A percentile compares a stretch with the other conserved stretches of the same genome.
Conservation (phyloP, 2,797 vertebrate species). For the Silurus aristotelis region DNA sequence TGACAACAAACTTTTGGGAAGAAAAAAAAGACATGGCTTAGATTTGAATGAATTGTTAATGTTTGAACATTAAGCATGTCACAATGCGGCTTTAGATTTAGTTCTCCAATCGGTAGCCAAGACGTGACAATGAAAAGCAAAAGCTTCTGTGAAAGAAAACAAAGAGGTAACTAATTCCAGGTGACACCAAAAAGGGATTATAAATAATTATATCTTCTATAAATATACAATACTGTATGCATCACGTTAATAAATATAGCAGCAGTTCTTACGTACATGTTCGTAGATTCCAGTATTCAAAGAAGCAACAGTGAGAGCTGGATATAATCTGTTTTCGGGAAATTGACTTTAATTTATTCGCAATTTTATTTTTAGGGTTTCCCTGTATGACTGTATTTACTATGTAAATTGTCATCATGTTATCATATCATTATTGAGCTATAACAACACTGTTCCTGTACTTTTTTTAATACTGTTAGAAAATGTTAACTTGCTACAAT, state of each 20-base stretch:
- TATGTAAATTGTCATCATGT: background rate
- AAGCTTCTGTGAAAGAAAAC: background rate
- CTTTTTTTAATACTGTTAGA: background rate
- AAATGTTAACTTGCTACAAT: background rate
- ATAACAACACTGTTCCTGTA: background rate
- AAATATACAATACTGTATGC: background rate
- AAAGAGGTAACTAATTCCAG: background rate
- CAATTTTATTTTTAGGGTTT: background rate
- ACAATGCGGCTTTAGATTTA: background rate
- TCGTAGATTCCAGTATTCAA: background rate
- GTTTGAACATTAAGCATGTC: background rate
- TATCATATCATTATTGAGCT: background rate
- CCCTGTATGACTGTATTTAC: background rate
- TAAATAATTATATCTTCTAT: background rate
- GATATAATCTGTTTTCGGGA: background rate
- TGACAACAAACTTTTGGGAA: background rate
- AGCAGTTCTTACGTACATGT: background rate
- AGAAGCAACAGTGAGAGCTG: background rate
- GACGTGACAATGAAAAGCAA: background rate
- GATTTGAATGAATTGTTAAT: background rate
- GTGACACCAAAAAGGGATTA: background rate
- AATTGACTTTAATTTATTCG: too few relatives aligned
- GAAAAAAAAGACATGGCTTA: background rate
- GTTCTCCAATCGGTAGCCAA: too few relatives aligned
- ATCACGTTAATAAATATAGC: background rate